Percentiles rank a stretch among this genome's conserved stretches.
Evolutionary conservation across 2,888 invertebrate species (phyloP).

Genomic region (Cosmopolites sordidus): DNA sequence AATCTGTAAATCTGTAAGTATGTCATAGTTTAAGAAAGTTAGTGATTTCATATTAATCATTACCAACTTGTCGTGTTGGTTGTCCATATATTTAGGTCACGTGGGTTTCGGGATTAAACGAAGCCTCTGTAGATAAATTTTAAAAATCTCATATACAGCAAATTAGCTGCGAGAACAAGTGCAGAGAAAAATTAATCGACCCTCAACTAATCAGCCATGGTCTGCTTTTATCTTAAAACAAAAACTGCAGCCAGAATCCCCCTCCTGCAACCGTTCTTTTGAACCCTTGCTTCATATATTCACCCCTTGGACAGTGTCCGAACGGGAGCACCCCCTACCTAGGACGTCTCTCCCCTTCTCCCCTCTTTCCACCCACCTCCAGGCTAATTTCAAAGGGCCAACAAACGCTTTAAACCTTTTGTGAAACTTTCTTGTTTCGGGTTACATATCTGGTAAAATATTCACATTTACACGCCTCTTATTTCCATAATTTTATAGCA

Average conservation of each 20-base stretch:
- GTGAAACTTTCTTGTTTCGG: slow-evolving; percentile 22
- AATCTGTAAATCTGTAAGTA: too few relatives aligned
- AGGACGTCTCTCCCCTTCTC: slow-evolving; percentile 12
- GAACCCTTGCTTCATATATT: slow-evolving; percentile 48
- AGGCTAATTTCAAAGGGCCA: slow-evolving; percentile 31
- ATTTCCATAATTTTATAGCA: slow-evolving; percentile 11
- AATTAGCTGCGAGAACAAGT: too few relatives aligned
- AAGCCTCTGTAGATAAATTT: too few relatives aligned
- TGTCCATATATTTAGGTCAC: too few relatives aligned
- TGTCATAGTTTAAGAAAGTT: too few relatives aligned
- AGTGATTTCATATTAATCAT: too few relatives aligned
- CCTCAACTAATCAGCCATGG: too few relatives aligned
- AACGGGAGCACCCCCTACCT: slow-evolving; percentile 43
- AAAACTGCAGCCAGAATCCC: slow-evolving; percentile 2
- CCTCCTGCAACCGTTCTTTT: slow-evolving; percentile 35
- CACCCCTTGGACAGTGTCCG: slow-evolving; percentile 48
- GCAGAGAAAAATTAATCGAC: too few relatives aligned
- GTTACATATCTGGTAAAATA: slow-evolving; percentile 18
- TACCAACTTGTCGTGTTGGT: too few relatives aligned
- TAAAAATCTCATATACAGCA: too few relatives aligned
- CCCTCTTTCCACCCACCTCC: slow-evolving; percentile 13
- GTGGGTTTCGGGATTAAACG: too few relatives aligned
- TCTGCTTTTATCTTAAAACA: slow-evolving; percentile 1
- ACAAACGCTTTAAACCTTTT: slow-evolving; percentile 28
- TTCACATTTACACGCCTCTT: slow-evolving; percentile 15